Evolutionary conservation across 2,113 vertebrate genomes (phyloP).

Genomic region (rabbit (Oryctolagus cuniculus)): DNA sequence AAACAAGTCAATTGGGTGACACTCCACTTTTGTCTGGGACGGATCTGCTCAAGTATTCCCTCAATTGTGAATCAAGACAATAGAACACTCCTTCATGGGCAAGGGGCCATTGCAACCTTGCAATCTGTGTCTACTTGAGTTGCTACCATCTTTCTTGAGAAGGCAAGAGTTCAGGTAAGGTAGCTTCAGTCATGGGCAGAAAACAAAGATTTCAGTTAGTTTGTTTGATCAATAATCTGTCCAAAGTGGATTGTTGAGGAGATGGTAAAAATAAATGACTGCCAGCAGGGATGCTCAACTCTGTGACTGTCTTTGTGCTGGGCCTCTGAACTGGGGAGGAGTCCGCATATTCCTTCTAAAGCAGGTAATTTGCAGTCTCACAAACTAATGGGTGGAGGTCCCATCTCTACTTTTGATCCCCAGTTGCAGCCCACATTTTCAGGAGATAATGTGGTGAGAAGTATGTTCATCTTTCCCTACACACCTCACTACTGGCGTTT

Average conservation of each 20-base stretch:
- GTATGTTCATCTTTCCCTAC: not conserved
- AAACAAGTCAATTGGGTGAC: not conserved
- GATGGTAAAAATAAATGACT: not conserved
- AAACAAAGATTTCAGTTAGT: not conserved
- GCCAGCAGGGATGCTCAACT: not conserved
- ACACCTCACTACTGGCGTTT: not conserved
- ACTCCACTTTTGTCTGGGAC: not conserved
- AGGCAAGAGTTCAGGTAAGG: not conserved
- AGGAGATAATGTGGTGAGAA: not conserved
- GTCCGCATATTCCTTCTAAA: not conserved
- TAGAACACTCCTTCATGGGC: not conserved
- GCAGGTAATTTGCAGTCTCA: not conserved
- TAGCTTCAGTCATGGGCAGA: not conserved
- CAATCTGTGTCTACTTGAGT: not conserved
- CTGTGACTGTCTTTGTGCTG: not conserved
- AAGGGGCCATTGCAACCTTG: not conserved
- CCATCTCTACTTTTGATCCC: not conserved
- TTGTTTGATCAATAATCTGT: not conserved
- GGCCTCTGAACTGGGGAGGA: not conserved
- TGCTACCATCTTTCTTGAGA: not conserved
- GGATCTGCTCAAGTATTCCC: not conserved
- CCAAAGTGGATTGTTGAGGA: not conserved
- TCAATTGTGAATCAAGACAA: not conserved
- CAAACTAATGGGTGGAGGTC: not conserved
- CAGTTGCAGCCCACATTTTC: not conserved